Base-by-base conservation (phyloP, 2,888 invertebrate genomes). In the Tanypteryx hageni region DNA sequence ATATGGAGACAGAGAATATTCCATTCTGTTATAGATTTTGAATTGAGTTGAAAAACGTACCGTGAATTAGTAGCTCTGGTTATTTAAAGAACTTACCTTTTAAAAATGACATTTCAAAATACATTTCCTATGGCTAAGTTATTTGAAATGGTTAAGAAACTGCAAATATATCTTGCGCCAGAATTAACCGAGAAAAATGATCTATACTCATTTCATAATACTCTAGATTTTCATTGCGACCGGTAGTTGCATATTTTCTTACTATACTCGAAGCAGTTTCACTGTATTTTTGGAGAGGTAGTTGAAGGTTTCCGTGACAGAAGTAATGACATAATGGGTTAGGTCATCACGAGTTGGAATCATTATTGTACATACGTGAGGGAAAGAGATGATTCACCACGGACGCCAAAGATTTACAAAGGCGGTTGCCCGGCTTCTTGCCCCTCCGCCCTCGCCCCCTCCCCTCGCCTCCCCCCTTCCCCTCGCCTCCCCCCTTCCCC, bases 381-480 rank as follows among this genome's bases (percentile, higher is more conserved):
- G 76, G 27, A 22, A 27, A 27, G 76, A 27, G 27, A 76, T 76
- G 76, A 76, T 27, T 76, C 76, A 76, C 22, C 76, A 76, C 27
- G 76, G 76, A 76, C 22, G 76, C 76, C 76, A 76, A 76, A 76
- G 76, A 76, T 76, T 76, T 76, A 76, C 76, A 76, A 76, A 76
- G 10, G 76, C 22, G 76, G 76, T 10, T 27, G 27, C 27, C 68
- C n/a, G 22, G 68, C 68, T n/a, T 4, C n/a, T 76, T 27, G 68
- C 18, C 13, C n/a, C n/a, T 76, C 76, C 76, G 76, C 76, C 22
- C 76, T 27, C 76, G 76, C 76, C 27, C 13, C 27, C 22, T 22
- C 10, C 76, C 22, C 76, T 8, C 0, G 1, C 1, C 5, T n/a
- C 5, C 5, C 44, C 44, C 1, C 3, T 44, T 5, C 76, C 5